A percentile compares a stretch with the other conserved stretches of the same genome.
These are phyloP conservation scores for Hyperopisus bebe DNA, from an alignment of 2,113 vertebrate species.

Conservation along the genomic window DNA sequence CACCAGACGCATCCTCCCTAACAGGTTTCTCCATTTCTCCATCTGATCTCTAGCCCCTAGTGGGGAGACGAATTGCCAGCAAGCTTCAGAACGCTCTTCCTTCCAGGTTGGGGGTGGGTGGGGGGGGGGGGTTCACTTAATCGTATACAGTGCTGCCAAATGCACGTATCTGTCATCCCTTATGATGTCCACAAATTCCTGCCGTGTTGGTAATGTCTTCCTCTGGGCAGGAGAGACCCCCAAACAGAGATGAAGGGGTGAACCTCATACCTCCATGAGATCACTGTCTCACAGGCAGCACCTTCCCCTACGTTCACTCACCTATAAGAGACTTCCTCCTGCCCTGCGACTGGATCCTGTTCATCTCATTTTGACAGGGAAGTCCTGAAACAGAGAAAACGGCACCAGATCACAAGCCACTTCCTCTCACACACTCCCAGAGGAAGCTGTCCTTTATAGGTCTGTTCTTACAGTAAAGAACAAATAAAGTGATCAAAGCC, in stretches of 20 bases:
- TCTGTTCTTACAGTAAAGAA: background rate
- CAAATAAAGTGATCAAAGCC: background rate
- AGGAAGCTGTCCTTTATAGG: background rate
- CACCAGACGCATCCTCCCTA: background rate
- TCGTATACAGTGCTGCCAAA: background rate
- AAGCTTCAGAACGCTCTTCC: background rate
- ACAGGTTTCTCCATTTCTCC: background rate
- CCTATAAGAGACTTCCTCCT: slow-evolving; percentile 70
- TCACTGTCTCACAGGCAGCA: background rate
- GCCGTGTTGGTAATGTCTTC: background rate
- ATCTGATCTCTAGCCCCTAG: background rate
- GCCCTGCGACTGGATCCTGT: slow-evolving; percentile 74
- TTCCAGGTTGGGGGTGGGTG: background rate
- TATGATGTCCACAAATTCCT: background rate
- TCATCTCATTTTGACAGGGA: slow-evolving; percentile 78
- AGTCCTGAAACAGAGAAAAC: slow-evolving; percentile 57
- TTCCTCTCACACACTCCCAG: slow-evolving; percentile 2
- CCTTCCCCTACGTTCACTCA: slow-evolving; percentile 45
- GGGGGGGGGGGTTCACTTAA: background rate
- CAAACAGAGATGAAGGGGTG: background rate
- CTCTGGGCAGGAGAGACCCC: background rate
- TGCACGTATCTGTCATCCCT: background rate
- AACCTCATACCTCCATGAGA: background rate
- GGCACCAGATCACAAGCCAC: background rate
- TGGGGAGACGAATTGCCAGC: background rate